A percentile compares a stretch with the other conserved stretches of the same genome.
These are phyloP conservation scores for Plectropomus leopardus DNA, from an alignment of 2,113 vertebrate genomes.

Conservation along the genomic window DNA sequence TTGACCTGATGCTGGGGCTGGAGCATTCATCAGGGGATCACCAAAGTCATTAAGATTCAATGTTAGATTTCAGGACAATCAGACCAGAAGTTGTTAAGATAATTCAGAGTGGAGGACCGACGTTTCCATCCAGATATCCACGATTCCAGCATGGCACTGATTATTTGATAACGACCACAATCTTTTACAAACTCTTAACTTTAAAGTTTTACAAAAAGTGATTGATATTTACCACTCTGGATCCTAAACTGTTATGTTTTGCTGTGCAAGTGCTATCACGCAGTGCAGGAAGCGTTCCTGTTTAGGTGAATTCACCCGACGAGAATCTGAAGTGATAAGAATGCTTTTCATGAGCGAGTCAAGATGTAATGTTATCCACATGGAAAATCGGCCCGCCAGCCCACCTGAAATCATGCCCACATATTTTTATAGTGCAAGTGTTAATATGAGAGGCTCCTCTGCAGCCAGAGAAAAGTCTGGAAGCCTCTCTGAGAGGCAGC, in stretches of 20 bases:
- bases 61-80: neutral
- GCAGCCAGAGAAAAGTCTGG: constrained; percentile 62
- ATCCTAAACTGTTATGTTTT: neutral
- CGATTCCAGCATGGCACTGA: too few relatives aligned
- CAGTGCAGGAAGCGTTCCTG: neutral
- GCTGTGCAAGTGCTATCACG: neutral
- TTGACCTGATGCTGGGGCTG: too few relatives aligned
- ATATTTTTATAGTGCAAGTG: constrained; percentile 52
- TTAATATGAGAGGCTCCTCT: constrained; percentile 59
- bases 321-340: neutral
- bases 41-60: neutral
- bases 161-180: neutral
- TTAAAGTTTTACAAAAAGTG: too few relatives aligned
- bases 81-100: neutral
- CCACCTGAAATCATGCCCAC: constrained; percentile 41
- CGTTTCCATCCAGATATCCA: neutral
- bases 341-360: constrained; percentile 5
- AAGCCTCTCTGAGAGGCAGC: constrained; percentile 43
- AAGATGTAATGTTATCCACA: constrained; percentile 7
- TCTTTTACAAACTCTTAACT: too few relatives aligned
- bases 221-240: neutral
- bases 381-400: constrained; percentile 33
- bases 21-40: neutral
- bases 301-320: neutral
- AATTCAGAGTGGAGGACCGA: neutral